Evolutionary conservation across 1,140 invertebrate genomes (phyloP).

Genomic region (Drosophila rufa): DNA sequence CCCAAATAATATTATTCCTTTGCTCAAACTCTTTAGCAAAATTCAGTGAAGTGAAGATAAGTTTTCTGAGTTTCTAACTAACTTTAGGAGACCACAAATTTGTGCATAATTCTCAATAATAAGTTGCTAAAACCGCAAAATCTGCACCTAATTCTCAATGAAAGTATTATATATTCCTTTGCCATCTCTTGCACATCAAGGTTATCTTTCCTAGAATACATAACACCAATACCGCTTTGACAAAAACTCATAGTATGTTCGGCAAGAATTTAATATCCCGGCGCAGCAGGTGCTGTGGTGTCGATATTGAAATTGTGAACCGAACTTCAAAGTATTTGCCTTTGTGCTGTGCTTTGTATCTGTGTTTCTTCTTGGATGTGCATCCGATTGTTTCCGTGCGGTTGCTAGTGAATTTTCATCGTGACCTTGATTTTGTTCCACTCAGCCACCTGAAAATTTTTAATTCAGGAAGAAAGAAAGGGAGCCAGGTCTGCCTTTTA

Average conservation of each 20-base stretch:
- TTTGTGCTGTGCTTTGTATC: not conserved
- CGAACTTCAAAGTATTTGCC: not conserved
- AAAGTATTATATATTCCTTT: not conserved
- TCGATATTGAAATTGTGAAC: constrained; percentile 11
- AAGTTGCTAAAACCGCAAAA: too few relatives aligned
- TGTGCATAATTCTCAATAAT: too few relatives aligned
- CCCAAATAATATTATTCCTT: too few relatives aligned
- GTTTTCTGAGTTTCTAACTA: too few relatives aligned
- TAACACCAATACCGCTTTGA: not conserved
- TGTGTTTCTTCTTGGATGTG: not conserved
- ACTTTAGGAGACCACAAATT: too few relatives aligned
- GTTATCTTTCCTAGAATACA: not conserved
- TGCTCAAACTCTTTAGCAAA: too few relatives aligned
- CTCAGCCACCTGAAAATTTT: not conserved
- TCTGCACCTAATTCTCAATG: not conserved
- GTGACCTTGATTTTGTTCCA: not conserved
- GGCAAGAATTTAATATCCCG: constrained; percentile 18
- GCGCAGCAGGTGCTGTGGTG: constrained; percentile 6
- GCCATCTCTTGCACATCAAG: not conserved
- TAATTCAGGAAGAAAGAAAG: not conserved
- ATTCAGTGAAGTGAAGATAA: too few relatives aligned
- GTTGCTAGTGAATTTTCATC: constrained; percentile 1
- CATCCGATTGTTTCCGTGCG: constrained; percentile 10
- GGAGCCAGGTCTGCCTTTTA: not conserved
- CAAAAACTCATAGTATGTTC: not conserved